Base-by-base conservation (phyloP, 2,797 vertebrate species). In the Cryptoprocta ferox region DNA sequence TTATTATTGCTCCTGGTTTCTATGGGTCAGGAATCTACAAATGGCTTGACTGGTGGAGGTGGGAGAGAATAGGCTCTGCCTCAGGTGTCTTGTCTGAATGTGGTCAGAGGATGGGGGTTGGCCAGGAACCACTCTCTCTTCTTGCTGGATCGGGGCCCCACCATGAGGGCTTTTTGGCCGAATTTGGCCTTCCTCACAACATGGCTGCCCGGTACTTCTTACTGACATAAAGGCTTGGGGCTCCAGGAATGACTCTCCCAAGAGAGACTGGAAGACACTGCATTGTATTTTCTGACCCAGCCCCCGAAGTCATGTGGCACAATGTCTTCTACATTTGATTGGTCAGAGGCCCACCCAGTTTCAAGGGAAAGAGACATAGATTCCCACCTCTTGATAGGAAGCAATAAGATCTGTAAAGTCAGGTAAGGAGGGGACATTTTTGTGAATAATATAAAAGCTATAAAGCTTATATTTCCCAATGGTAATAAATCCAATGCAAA, bases 391-490 rank as follows among this genome's bases (percentile, higher is more conserved):
- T 89, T 56, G 28, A 32, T 8, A 39, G 79, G 26, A n/a, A 91
- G 9, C 6, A 26, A 56, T 32, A 79, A 56, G 32, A 11, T 84
- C 66, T 65, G 24, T 70, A 81, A 37, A 56, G 75, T 28, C 14
- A 19, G 14, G 5, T 13, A 26, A 26, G 88, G 45, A 56, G 53
- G 66, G 76, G 39, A n/a, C 26, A 45, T 8, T 83, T 82, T 85
- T 83, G 82, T 59, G 85, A 65, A 53, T n/a, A 81, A 63, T 45
- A 35, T 2, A 50, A 68, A 84, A 92, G 4, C 24, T 32, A 7
- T n/a, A 66, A 97, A 87, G 32, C 37, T 95, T 39, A n/a, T 86
- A 35, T 75, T 81, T 96, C 83, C 85, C 73, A 4, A 70, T 61
- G 50, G n/a, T 4, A 78, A 71, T 88, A 94, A 50, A 87, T 76